A percentile compares a stretch with the other conserved stretches of the same genome.
These are phyloP conservation scores for Drosophila setosimentum DNA, from an alignment of 2,888 invertebrate species.

Conservation along the genomic window DNA sequence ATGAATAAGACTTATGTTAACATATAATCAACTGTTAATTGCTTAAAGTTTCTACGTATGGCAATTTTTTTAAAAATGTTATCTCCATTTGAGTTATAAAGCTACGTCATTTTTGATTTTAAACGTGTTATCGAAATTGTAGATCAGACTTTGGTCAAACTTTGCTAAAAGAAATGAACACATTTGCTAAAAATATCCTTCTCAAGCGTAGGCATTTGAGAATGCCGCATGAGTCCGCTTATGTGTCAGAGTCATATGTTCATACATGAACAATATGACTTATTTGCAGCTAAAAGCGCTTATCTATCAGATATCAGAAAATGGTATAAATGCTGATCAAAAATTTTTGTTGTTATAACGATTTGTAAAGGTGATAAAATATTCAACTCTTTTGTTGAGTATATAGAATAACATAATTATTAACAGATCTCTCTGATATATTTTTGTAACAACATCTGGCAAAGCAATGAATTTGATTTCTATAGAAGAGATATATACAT, in stretches of 20 bases:
- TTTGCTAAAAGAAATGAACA: background rate
- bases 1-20: background rate
- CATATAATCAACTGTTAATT: background rate
- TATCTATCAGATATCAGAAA: background rate
- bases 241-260: background rate
- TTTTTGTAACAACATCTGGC: constrained; percentile 22
- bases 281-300: background rate
- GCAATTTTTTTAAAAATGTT: background rate
- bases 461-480: constrained; percentile 12
- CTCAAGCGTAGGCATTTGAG: background rate
- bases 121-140: background rate
- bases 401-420: background rate
- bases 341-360: background rate
- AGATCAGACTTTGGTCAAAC: background rate
- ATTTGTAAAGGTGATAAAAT: background rate
- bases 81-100: background rate
- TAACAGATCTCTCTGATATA: constrained; percentile 5
- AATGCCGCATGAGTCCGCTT: background rate
- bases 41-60: background rate
- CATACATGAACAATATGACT: background rate
- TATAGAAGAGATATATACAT: constrained; percentile 1
- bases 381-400: background rate
- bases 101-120: background rate
- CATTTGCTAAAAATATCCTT: background rate
- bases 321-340: background rate